Evolutionary conservation across 2,888 invertebrate species (phyloP).

Genomic region (Deilephila porcellus): DNA sequence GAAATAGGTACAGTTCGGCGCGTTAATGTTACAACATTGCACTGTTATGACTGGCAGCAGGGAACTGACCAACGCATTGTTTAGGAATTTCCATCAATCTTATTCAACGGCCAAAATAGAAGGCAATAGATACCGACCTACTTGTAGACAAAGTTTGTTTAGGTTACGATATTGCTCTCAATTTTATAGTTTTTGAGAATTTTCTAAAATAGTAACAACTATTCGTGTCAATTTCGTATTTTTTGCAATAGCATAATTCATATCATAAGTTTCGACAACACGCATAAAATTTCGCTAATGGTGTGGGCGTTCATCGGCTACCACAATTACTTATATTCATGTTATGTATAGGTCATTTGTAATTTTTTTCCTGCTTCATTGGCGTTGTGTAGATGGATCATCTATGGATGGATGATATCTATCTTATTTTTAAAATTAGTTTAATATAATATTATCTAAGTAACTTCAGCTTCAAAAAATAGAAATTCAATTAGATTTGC

Average conservation of each 20-base stretch:
- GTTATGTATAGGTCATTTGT: too few relatives aligned
- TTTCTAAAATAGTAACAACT: too few relatives aligned
- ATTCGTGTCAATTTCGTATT: too few relatives aligned
- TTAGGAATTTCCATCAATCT: constrained; percentile 30
- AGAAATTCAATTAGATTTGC: background rate
- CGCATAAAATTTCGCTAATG: too few relatives aligned
- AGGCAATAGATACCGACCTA: background rate
- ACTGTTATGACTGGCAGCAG: constrained; percentile 25
- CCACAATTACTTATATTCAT: too few relatives aligned
- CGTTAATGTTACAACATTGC: constrained; percentile 7
- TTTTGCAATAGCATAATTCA: too few relatives aligned
- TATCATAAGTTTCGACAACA: too few relatives aligned
- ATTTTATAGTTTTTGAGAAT: background rate
- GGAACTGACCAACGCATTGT: constrained; percentile 29
- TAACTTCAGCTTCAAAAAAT: background rate
- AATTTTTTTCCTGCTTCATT: too few relatives aligned
- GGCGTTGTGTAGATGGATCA: background rate
- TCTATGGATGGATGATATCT: background rate
- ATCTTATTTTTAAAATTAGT: background rate
- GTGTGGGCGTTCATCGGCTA: too few relatives aligned
- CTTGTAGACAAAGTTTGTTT: background rate
- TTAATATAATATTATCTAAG: too few relatives aligned
- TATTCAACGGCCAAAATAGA: constrained; percentile 28
- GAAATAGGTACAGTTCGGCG: background rate
- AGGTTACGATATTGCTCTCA: background rate